Conservation (phyloP, 2,797 vertebrate species). For the Acanthurus tractus region DNA sequence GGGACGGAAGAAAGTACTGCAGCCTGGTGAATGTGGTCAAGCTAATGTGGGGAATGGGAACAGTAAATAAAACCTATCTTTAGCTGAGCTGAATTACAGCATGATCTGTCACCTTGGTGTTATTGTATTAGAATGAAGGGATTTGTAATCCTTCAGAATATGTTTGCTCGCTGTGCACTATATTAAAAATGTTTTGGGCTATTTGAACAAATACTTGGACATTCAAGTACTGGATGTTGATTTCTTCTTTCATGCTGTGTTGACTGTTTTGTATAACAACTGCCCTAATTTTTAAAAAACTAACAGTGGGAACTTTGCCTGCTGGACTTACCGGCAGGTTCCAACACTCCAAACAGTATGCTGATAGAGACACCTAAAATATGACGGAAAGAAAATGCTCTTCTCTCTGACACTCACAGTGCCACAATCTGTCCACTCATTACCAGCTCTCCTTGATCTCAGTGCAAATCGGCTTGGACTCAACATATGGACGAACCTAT, state of each 20-base stretch:
- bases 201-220: background rate
- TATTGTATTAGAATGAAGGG: constrained; percentile 20
- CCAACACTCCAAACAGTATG: constrained; percentile 20
- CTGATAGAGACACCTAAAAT: constrained; percentile 37
- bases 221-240: constrained; percentile 7
- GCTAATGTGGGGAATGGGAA: constrained; percentile 35
- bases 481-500: constrained; percentile 60
- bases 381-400: constrained; percentile 28
- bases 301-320: background rate
- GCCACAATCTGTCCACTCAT: constrained; percentile 69
- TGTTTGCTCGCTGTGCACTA: constrained; percentile 6
- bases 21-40: constrained; percentile 24
- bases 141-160: constrained; percentile 1
- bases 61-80: constrained; percentile 50
- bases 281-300: constrained; percentile 11
- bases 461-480: constrained; percentile 52
- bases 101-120: constrained; percentile 34
- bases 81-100: constrained; percentile 52
- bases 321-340: constrained; percentile 21
- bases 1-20: constrained; percentile 23
- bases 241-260: constrained; percentile 4
- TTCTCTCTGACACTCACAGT: constrained; percentile 44
- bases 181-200: constrained; percentile 3
- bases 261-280: constrained; percentile 20
- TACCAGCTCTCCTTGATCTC: constrained; percentile 63